Evolutionary conservation across 1,140 invertebrate genomes (phyloP).

Genomic region (Harpegnathos saltator): DNA sequence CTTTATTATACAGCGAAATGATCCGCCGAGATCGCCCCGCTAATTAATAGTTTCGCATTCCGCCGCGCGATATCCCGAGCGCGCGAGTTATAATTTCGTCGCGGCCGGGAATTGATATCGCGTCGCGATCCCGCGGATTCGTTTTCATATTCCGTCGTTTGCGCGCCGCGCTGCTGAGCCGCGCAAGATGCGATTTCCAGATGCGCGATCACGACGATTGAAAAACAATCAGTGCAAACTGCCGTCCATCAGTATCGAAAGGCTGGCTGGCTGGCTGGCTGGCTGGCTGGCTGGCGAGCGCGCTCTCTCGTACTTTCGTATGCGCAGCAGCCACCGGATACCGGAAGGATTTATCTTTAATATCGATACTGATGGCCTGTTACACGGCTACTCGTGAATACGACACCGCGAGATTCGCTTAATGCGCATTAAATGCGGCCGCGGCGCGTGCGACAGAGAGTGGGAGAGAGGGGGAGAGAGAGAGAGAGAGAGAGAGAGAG

Average conservation of each 20-base stretch:
- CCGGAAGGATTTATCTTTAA: conserved; percentile 62
- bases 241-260: conserved; percentile 44
- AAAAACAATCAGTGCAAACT: conserved; percentile 49
- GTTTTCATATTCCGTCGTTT: conserved; percentile 33
- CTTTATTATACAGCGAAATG: conserved; percentile 25
- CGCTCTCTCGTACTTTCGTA: conserved; percentile 36
- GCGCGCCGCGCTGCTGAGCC: background rate
- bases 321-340: conserved; percentile 42
- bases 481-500: too few relatives aligned
- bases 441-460: conserved; percentile 26
- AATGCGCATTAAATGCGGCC: conserved; percentile 55
- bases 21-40: background rate
- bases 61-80: background rate
- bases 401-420: conserved; percentile 36
- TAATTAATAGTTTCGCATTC: conserved; percentile 33
- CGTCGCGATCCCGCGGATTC: conserved; percentile 34
- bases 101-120: conserved; percentile 40
- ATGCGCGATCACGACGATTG: conserved; percentile 42
- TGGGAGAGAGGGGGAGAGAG: too few relatives aligned
- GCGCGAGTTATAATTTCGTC: conserved; percentile 31
- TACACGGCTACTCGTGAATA: conserved; percentile 5
- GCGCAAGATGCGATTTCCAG: background rate
- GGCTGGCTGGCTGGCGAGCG: too few relatives aligned
- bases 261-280: too few relatives aligned
- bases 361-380: conserved; percentile 41